Percentiles rank a stretch among this genome's conserved stretches.
Conservation (phyloP, 2,797 vertebrate genomes). For the Alectoris magna region DNA sequence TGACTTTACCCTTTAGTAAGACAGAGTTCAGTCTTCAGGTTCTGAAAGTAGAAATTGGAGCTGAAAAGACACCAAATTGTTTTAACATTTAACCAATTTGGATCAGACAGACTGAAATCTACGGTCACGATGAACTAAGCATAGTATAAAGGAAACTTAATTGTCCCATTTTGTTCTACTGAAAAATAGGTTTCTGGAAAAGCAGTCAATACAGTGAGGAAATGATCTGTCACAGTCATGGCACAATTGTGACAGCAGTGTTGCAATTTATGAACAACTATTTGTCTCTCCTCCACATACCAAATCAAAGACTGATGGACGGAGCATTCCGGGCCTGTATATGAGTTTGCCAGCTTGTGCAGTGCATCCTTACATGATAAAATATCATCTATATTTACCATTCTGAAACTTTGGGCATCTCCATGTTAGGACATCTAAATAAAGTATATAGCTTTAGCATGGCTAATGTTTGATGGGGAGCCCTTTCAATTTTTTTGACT, state of each 20-base stretch:
- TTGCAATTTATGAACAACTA: background rate
- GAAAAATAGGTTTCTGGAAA: constrained; percentile 39
- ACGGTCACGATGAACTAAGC: background rate
- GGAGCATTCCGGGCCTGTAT: background rate
- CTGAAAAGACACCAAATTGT: constrained; percentile 45
- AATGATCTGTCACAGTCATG: constrained; percentile 6
- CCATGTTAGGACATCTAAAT: background rate
- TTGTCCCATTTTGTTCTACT: background rate
- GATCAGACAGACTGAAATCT: background rate
- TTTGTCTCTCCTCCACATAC: background rate
- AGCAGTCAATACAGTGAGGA: constrained; percentile 23
- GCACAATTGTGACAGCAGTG: background rate
- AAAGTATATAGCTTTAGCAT: background rate
- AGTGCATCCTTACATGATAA: background rate
- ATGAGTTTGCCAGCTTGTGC: background rate
- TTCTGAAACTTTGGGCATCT: background rate
- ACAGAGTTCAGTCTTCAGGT: constrained; percentile 17
- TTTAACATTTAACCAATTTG: constrained; percentile 56
- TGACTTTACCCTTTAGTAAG: constrained; percentile 49
- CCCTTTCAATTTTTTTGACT: fast-evolving
- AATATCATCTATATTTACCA: background rate
- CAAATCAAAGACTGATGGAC: background rate
- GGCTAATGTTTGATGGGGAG: background rate
- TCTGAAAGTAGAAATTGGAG: constrained; percentile 5
- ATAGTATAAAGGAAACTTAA: constrained; percentile 36